Conservation (phyloP, 2,888 invertebrate genomes). For the Dynastes tityus region DNA sequence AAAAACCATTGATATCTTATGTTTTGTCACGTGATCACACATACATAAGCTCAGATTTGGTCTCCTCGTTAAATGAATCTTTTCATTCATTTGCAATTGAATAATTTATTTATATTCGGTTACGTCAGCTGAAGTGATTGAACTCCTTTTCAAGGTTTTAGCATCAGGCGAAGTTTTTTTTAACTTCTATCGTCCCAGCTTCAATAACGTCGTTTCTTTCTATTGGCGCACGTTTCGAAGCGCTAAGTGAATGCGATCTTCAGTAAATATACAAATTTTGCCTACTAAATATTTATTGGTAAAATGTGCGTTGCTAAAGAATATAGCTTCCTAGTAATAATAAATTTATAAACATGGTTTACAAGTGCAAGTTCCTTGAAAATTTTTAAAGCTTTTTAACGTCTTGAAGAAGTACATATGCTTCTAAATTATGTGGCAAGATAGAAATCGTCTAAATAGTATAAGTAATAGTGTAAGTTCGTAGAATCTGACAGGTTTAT, state of each 20-base stretch:
- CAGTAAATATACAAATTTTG: too few species aligned
- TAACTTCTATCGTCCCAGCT: neutral
- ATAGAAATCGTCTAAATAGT: too few species aligned
- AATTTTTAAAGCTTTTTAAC: too few species aligned
- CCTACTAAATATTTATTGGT: too few species aligned
- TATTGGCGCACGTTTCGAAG: neutral
- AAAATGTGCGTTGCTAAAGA: too few species aligned
- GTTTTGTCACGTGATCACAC: neutral
- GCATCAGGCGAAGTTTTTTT: slow-evolving; percentile 11
- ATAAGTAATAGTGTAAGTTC: too few species aligned
- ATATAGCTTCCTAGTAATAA: too few species aligned
- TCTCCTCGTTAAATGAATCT: slow-evolving; percentile 1
- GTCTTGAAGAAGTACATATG: too few species aligned
- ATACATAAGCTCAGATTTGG: slow-evolving; percentile 11
- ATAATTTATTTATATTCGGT: slow-evolving; percentile 24
- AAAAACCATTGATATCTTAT: neutral
- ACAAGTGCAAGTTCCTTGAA: too few species aligned
- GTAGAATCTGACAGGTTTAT: too few species aligned
- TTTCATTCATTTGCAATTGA: slow-evolving; percentile 25
- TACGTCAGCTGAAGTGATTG: slow-evolving; percentile 27
- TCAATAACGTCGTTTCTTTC: neutral
- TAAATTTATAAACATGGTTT: too few species aligned
- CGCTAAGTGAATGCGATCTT: neutral
- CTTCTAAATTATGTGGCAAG: too few species aligned
- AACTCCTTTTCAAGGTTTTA: slow-evolving; percentile 24